Percentiles rank a stretch among this genome's conserved stretches.
Evolutionary conservation across 2,113 vertebrate genomes (phyloP).

Genomic region (Bos taurus): DNA sequence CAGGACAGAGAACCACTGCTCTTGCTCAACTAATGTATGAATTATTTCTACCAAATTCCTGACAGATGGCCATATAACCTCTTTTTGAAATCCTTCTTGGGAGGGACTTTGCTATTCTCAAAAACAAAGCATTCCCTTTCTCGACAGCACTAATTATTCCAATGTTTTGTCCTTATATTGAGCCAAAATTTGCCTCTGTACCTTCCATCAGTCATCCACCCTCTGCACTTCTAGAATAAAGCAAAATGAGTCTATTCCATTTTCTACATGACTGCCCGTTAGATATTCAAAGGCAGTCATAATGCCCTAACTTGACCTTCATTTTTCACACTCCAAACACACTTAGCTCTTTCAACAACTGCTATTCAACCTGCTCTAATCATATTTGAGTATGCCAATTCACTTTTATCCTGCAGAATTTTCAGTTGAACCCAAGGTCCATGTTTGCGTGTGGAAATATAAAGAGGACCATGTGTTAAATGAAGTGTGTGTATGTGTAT

Average conservation of each 20-base stretch:
- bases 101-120: background rate
- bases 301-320: slow-evolving; percentile 23
- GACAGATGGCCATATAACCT: background rate
- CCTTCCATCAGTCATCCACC: background rate
- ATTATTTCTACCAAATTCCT: background rate
- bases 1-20: background rate
- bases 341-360: background rate
- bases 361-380: background rate
- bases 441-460: background rate
- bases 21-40: background rate
- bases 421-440: background rate
- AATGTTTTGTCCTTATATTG: background rate
- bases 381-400: background rate
- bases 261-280: slow-evolving; percentile 39
- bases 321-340: background rate
- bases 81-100: background rate
- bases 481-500: background rate
- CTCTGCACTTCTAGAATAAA: slow-evolving; percentile 4
- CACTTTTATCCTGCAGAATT: background rate
- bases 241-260: slow-evolving; percentile 11
- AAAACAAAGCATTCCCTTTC: background rate
- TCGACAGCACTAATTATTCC: slow-evolving; percentile 38
- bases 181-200: background rate
- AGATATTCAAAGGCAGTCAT: background rate
- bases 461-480: background rate